Evolutionary conservation across 1,140 invertebrate species (phyloP).

Genomic region (Paraescarpia echinospica): DNA sequence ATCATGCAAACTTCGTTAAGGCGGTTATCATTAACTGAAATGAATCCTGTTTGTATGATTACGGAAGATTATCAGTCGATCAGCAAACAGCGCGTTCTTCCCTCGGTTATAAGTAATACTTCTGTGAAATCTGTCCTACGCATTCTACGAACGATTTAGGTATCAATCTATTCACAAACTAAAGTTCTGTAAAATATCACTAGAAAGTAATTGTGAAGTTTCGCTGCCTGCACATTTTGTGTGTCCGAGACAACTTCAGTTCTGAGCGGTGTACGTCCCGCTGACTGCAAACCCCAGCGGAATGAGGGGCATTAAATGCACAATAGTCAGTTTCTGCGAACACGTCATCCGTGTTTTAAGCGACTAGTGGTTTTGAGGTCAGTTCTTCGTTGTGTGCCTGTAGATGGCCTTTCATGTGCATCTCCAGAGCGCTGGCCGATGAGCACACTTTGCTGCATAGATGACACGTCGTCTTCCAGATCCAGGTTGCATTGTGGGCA

Average conservation of each 20-base stretch:
- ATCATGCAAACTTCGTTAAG: not conserved
- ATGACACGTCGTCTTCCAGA: conserved; percentile 54
- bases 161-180: not conserved
- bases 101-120: not conserved
- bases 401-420: conserved; percentile 54
- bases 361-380: conserved; percentile 1
- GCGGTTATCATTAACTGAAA: not conserved
- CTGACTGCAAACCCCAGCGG: not conserved
- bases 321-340: not conserved
- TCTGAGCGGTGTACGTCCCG: not conserved
- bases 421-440: conserved; percentile 52
- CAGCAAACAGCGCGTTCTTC: not conserved
- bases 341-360: not conserved
- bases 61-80: not conserved
- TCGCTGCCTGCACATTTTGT: not conserved
- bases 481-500: conserved; percentile 32
- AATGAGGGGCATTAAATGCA: not conserved
- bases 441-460: conserved; percentile 57
- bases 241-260: not conserved
- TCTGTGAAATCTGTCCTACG: not conserved
- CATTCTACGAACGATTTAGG: not conserved
- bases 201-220: not conserved
- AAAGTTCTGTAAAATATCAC: not conserved
- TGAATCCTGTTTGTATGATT: not conserved
- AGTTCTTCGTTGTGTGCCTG: not conserved